Conservation (phyloP, 2,797 vertebrate species). For the Melanotaenia pygmaea region DNA sequence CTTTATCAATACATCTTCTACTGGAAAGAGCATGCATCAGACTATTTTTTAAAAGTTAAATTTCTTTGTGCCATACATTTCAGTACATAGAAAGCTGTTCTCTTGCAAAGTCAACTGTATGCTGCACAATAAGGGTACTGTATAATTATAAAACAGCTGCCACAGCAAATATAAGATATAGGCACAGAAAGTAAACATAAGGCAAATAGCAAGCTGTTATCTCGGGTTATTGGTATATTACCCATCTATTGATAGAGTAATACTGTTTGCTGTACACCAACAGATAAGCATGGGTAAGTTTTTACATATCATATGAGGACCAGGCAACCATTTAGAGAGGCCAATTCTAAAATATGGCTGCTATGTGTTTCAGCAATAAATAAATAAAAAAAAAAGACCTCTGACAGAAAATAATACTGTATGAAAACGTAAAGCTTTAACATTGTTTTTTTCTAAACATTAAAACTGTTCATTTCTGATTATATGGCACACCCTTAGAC, state of each 20-base stretch:
- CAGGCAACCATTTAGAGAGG: not conserved
- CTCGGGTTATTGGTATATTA: constrained; percentile 19
- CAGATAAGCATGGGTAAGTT: not conserved
- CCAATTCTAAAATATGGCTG: not conserved
- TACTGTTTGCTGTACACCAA: constrained; percentile 8
- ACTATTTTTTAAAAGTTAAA: not conserved
- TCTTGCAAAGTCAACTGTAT: not conserved
- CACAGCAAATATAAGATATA: not conserved
- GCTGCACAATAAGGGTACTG: not conserved
- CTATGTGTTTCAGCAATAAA: too few relatives aligned
- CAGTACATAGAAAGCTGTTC: not conserved
- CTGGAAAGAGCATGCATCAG: too few relatives aligned
- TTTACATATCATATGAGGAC: constrained; percentile 9
- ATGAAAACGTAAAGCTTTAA: not conserved
- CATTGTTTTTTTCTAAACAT: not conserved
- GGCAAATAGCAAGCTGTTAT: constrained; percentile 1
- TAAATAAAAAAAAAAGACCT: not conserved
- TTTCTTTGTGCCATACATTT: not conserved
- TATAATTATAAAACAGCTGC: not conserved
- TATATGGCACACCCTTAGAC: not conserved
- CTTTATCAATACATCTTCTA: not conserved
- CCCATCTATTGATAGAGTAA: not conserved
- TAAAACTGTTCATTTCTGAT: not conserved
- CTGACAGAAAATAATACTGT: too few relatives aligned
- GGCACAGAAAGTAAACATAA: constrained; percentile 5